Percentiles rank a stretch among this genome's conserved stretches.
Evolutionary conservation across 1,140 invertebrate genomes (phyloP).

Genomic region (Orius insidiosus): DNA sequence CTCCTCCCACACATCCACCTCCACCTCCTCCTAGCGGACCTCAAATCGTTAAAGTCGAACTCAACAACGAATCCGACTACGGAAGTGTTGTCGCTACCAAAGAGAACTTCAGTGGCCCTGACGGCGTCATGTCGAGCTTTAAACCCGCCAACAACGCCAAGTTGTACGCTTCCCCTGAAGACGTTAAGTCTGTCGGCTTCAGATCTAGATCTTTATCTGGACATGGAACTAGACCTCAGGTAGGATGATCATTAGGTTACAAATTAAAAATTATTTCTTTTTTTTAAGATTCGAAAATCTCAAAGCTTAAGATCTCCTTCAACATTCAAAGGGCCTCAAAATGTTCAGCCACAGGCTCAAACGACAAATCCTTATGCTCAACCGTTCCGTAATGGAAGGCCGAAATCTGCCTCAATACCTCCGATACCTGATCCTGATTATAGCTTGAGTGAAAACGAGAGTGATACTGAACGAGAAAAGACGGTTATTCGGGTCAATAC

Average conservation of each 20-base stretch:
- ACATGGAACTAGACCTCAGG: constrained; percentile 27
- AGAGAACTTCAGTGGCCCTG: constrained; percentile 14
- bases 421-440: constrained; percentile 82
- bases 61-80: constrained; percentile 11
- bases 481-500: constrained; percentile 21
- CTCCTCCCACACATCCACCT: constrained; percentile 19
- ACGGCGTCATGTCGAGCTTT: constrained; percentile 60
- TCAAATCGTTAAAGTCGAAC: constrained; percentile 18
- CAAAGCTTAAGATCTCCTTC: constrained; percentile 37
- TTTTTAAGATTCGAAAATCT: constrained; percentile 39
- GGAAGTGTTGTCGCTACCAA: not conserved
- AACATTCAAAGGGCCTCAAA: constrained; percentile 25
- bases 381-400: constrained; percentile 16
- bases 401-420: constrained; percentile 29
- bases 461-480: constrained; percentile 32
- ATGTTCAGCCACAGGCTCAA: not conserved
- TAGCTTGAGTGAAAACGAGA: constrained; percentile 57
- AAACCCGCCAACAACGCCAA: constrained; percentile 67
- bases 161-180: constrained; percentile 71
- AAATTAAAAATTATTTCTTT: constrained; percentile 5
- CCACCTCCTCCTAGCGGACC: constrained; percentile 23
- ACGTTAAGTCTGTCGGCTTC: constrained; percentile 63
- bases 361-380: constrained; percentile 19
- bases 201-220: constrained; percentile 42
- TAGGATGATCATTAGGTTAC: constrained; percentile 12